Base-by-base conservation (phyloP, 2,888 invertebrate genomes). In the Drosophila melanosoma region DNA sequence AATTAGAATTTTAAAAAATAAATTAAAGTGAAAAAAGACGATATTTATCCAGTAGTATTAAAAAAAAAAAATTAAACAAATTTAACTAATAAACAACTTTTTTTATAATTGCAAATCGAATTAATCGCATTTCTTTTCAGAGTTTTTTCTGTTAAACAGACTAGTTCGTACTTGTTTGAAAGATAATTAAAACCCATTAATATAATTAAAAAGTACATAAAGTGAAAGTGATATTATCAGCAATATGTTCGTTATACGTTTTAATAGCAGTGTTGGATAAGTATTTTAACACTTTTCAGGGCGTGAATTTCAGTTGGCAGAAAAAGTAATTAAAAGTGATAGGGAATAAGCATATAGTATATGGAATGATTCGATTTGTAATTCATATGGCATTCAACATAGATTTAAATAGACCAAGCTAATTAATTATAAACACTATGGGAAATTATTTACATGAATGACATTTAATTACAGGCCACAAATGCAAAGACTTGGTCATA, bases 401-500 rank as follows among this genome's bases (percentile, higher is more conserved):
- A 26, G 4, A 26, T 20, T 7, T 3, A 12, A 45, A 12, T 12
- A 20, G 45, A 23, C 12, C 0, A 12, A 7, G 20, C 4, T 15
- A 8, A 20, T 45, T 15, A 45, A 8, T 15, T 45, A 1, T 15
- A 1, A 15, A 8, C 12, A 20, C 10, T 5, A n/a, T 4, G 2
- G 10, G n/a, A 1, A 40, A 2, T 10, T 1, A 10, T n/a, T n/a
- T 5, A 5, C 10, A 40, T 2, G n/a, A n/a, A 23, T 23, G 45
- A 2, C 2, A 23, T 45, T 45, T 11, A 23, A 54, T 53, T 35
- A 63, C 29, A 29, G 29, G 29, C 29, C 29, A 29, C 59, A 53
- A 61, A 23, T n/a, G n/a, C 23, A 29, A 64, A 48, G 58, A 74
- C 72, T 83, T 78, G 76, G 78, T 35, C 33, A 79, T 79, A 75